phyloP scores from a whole-genome alignment of 2,113 vertebrate species.

The Corythaeola cristata region DNA sequence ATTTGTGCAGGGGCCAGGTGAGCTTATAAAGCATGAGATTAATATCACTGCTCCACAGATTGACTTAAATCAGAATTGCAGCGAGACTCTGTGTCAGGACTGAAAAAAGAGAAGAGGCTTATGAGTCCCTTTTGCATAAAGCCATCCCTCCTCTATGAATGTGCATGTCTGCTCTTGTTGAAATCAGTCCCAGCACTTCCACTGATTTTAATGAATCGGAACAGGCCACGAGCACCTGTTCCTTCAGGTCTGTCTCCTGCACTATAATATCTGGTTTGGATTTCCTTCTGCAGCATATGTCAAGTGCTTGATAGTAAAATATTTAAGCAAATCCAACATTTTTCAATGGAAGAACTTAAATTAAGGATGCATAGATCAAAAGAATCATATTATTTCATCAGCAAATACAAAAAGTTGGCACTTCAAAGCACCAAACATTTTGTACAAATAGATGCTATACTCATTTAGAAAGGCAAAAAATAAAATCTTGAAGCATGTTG shows the following conservation, averaged over 20 bases:
- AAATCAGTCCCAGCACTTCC: not conserved
- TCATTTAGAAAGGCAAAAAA: not conserved
- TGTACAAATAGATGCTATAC: not conserved
- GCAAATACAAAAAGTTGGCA: not conserved
- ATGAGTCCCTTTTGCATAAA: not conserved
- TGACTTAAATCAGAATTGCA: not conserved
- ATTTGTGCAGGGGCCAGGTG: not conserved
- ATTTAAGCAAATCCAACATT: not conserved
- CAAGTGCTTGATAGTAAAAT: not conserved
- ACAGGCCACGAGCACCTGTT: not conserved
- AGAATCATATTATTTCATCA: not conserved
- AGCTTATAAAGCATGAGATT: not conserved
- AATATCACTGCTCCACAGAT: not conserved
- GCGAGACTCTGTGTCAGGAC: not conserved
- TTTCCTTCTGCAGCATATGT: not conserved
- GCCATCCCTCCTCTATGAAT: not conserved
- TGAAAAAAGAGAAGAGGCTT: not conserved
- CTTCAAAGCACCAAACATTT: not conserved
- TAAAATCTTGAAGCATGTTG: not conserved
- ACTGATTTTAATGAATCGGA: not conserved
- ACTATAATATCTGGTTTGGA: not conserved
- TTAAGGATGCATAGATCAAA: not conserved
- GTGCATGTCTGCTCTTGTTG: not conserved
- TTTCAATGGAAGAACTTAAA: not conserved
- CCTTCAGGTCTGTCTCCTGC: not conserved